phyloP scores from a whole-genome alignment of 2,797 vertebrate species.

The Pseudopleuronectes americanus region DNA sequence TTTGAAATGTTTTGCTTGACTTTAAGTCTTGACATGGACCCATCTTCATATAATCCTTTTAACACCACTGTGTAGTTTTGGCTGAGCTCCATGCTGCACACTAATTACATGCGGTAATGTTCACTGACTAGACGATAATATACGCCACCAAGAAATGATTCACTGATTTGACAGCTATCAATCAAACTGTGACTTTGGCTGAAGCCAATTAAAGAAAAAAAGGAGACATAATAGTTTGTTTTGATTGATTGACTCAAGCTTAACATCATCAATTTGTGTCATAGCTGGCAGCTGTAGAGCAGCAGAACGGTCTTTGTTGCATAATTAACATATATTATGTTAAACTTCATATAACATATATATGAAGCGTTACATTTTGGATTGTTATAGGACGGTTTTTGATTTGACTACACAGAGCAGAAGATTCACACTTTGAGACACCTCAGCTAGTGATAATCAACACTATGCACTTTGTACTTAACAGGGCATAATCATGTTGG shows the following conservation, averaged over 20 bases:
- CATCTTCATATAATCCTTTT: background rate
- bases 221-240: background rate
- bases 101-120: background rate
- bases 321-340: too few relatives aligned
- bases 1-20: background rate
- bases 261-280: background rate
- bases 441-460: background rate
- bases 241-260: background rate
- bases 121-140: background rate
- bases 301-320: background rate
- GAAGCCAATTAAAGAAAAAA: background rate
- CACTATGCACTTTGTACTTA: background rate
- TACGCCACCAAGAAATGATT: background rate
- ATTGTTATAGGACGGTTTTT: background rate
- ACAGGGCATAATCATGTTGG: background rate
- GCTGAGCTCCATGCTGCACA: background rate
- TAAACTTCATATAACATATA: too few relatives aligned
- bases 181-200: background rate
- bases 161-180: background rate
- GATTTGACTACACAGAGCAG: background rate
- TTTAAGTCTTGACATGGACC: background rate
- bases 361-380: background rate
- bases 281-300: background rate
- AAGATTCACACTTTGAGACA: background rate
- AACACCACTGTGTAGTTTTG: background rate